Conservation (phyloP, 2,113 vertebrate genomes). For the Tragelaphus strepsiceros region DNA sequence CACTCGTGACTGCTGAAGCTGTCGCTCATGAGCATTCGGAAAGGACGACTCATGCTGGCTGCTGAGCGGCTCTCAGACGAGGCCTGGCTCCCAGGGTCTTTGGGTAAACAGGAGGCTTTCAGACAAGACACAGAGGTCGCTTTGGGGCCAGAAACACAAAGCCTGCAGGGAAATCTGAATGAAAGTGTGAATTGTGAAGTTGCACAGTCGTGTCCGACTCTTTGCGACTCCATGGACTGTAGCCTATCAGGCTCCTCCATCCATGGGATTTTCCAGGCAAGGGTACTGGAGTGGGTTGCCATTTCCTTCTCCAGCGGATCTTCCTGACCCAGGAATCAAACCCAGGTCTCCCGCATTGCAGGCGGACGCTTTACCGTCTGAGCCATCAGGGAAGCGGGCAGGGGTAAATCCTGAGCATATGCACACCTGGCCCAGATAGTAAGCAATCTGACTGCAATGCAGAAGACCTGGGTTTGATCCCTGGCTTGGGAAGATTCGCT, state of each 20-base stretch:
- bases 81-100: neutral
- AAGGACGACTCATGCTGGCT: conserved; percentile 76
- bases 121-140: rapidly evolving
- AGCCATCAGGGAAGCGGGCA: no score
- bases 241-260: no score
- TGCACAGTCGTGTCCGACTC: no score
- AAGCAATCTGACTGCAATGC: neutral
- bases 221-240: no score
- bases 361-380: no score
- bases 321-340: no score
- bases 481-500: neutral
- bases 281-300: no score
- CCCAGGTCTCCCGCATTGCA: no score
- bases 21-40: conserved; percentile 69
- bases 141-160: neutral
- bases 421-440: rapidly evolving
- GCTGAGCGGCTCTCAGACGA: conserved; percentile 39
- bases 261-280: no score
- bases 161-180: neutral
- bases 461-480: neutral
- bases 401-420: rapidly evolving
- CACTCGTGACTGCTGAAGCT: conserved; percentile 72
- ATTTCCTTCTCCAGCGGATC: no score
- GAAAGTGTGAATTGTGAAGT: neutral
- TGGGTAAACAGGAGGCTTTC: rapidly evolving